Evolutionary conservation across 2,888 invertebrate species (phyloP).

Genomic region (Parnassius mnemosyne): DNA sequence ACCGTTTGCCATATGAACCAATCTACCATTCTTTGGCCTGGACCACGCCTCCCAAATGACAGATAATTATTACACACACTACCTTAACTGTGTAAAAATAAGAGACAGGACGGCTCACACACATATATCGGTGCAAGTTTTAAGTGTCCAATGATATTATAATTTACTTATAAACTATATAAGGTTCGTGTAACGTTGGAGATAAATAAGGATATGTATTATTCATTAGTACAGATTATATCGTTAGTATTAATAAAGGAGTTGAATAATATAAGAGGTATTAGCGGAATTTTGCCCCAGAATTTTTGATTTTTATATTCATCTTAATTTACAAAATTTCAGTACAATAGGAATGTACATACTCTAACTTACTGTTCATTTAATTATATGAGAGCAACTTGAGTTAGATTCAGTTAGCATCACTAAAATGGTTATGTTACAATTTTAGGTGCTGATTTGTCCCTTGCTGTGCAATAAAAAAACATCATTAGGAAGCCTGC

Average conservation of each 20-base stretch:
- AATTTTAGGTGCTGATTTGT: too few relatives aligned
- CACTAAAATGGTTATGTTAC: too few relatives aligned
- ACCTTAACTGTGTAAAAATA: conserved; percentile 22
- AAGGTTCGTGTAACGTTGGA: background rate
- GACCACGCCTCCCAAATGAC: conserved; percentile 60
- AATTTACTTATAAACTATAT: conserved; percentile 2
- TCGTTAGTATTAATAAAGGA: background rate
- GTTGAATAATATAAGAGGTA: background rate
- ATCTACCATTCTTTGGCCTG: conserved; percentile 42
- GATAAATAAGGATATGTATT: background rate
- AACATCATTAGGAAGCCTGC: too few relatives aligned
- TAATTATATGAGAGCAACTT: too few relatives aligned
- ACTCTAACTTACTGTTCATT: too few relatives aligned
- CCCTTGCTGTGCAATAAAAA: too few relatives aligned
- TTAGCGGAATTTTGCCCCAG: too few relatives aligned
- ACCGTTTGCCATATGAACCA: conserved; percentile 44
- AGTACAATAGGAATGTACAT: too few relatives aligned
- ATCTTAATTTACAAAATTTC: too few relatives aligned
- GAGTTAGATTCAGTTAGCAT: too few relatives aligned
- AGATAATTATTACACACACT: conserved; percentile 42
- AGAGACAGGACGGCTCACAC: background rate
- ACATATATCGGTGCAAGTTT: conserved; percentile 9
- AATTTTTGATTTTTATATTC: too few relatives aligned
- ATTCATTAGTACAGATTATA: background rate
- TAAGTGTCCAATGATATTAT: conserved; percentile 7